Percentiles rank a stretch among this genome's conserved stretches.
Conservation (phyloP, 2,888 invertebrate genomes). For the Spisula subtruncata region DNA sequence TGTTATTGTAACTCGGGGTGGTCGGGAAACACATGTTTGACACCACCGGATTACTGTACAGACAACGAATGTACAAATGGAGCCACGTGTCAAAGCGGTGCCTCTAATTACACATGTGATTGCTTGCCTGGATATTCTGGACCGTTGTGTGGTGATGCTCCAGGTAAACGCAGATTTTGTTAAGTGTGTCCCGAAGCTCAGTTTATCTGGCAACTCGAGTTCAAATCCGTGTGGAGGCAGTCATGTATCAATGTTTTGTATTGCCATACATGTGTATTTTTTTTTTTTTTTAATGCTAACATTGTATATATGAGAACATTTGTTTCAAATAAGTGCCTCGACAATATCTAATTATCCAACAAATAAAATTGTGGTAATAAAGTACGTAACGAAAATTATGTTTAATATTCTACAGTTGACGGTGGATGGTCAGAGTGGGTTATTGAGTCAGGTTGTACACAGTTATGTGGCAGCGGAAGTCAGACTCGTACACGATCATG, state of each 20-base stretch:
- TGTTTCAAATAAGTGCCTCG: too few relatives aligned
- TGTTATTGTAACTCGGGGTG: slow-evolving; percentile 29
- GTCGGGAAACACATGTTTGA: slow-evolving; percentile 18
- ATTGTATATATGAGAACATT: too few relatives aligned
- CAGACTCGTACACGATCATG: slow-evolving; percentile 49
- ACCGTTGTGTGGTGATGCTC: neutral
- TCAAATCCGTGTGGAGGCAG: too few relatives aligned
- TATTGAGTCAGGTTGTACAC: slow-evolving; percentile 35
- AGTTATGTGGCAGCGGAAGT: slow-evolving; percentile 41
- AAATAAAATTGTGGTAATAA: too few relatives aligned
- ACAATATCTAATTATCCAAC: too few relatives aligned
- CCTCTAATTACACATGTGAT: slow-evolving; percentile 21
- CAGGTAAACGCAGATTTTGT: neutral
- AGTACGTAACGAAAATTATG: too few relatives aligned
- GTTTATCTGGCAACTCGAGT: too few relatives aligned
- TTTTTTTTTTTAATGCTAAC: too few relatives aligned
- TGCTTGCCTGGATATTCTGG: neutral
- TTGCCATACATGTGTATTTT: too few relatives aligned
- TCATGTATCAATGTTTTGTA: too few relatives aligned
- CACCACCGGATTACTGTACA: slow-evolving; percentile 26
- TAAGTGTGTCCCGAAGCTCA: too few relatives aligned
- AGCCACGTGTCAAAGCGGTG: slow-evolving; percentile 7
- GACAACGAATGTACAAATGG: slow-evolving; percentile 10
- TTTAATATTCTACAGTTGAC: slow-evolving; percentile 45
- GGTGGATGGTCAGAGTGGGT: slow-evolving; percentile 62